phyloP scores from a whole-genome alignment of 2,113 vertebrate genomes.

The Periophthalmodon schlosseri region DNA sequence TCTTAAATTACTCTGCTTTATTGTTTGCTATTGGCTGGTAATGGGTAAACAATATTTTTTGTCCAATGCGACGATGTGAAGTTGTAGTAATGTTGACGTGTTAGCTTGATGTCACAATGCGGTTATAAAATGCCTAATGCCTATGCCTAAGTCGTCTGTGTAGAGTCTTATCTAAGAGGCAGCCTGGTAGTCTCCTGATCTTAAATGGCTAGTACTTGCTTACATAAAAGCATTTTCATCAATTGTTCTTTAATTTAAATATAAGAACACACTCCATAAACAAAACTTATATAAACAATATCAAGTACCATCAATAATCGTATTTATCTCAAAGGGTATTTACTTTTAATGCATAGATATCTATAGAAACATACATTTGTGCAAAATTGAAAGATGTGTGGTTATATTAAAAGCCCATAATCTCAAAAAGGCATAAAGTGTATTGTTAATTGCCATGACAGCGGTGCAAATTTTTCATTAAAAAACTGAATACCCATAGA shows the following conservation, averaged over 20 bases:
- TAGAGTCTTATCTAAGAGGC: not conserved
- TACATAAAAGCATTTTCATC: not conserved
- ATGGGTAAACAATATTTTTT: not conserved
- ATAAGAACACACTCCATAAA: not conserved
- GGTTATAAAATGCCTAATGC: constrained; percentile 1
- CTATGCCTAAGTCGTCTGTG: not conserved
- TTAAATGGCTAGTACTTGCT: not conserved
- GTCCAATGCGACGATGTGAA: not conserved
- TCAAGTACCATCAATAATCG: too few species aligned
- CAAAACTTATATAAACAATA: too few species aligned
- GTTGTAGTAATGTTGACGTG: not conserved
- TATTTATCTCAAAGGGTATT: too few species aligned
- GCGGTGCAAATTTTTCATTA: too few species aligned
- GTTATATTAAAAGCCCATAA: not conserved
- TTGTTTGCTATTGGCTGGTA: not conserved
- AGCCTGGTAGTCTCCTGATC: not conserved
- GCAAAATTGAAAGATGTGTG: too few species aligned
- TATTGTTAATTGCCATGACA: not conserved
- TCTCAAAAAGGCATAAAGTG: not conserved
- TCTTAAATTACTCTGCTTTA: not conserved
- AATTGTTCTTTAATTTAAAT: not conserved
- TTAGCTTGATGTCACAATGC: not conserved
- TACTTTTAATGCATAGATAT: not conserved
- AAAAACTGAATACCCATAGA: too few species aligned
- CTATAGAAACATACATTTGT: not conserved